Evolutionary conservation across 1,140 invertebrate species (phyloP), one percentile per base, ranked within the genome.

Genomic region (Anoplophora glabripennis): DNA sequence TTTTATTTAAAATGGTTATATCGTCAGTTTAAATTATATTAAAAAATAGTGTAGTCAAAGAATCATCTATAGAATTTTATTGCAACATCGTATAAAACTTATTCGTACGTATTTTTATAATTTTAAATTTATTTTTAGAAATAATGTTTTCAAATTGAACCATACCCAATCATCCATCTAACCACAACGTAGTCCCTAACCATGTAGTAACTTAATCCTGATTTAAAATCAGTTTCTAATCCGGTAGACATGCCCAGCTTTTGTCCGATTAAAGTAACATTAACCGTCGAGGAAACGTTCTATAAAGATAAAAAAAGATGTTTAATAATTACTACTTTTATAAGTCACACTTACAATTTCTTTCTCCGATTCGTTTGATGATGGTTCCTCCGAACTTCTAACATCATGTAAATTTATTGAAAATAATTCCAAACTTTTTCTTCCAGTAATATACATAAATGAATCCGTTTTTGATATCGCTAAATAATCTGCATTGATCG

Each of bases 161-260:
- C 58, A 57, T 67, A 76, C 74, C 64, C 71, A 40, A 56, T 70
- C 44, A 65, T 63, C 75, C 75, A 77, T 45, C 73, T 64, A 7
- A 76, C 67, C 11, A 74, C 58, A 7, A 70, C 75, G 62, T 65
- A 71, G 69, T 75, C 72, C 28, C 72, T 60, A 0, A 62, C 59
- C 33, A 77, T 53, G 61, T 71, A 75, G 65, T 77, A 77, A 63
- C 61, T 68, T 18, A 77, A 55, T 18, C 72, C 69, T 36, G 61
- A 45, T 53, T 56, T 59, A 7, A 60, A 51, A 63, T 75, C 72
- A 4, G 62, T 15, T 8, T 68, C 57, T 28, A 76, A 63, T 9
- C 66, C 72, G 17, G 53, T 61, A 7, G 74, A 74, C 7, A 59
- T 55, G 10, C 74, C 75, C 21, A 77, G 58, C 63, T 72, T 74